Conservation (phyloP, 2,113 vertebrate species). For the Alaudala cheleensis region DNA sequence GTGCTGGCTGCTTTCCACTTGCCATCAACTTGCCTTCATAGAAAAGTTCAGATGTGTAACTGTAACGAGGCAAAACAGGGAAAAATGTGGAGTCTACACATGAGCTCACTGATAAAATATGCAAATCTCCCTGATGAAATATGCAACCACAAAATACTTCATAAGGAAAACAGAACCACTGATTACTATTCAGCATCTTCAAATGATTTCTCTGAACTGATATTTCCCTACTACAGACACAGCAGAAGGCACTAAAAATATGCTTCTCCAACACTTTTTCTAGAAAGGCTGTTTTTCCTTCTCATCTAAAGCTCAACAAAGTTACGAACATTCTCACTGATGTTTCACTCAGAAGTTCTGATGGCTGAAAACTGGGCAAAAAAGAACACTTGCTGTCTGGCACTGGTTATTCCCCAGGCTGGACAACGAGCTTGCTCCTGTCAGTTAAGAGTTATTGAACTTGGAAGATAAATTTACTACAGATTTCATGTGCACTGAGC, state of each 20-base stretch:
- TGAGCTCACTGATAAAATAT: neutral
- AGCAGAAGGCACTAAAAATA: conserved; percentile 15
- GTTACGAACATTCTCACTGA: neutral
- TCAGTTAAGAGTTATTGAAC: neutral
- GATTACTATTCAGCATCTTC: conserved; percentile 2
- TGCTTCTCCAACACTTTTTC: neutral
- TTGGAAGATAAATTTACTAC: neutral
- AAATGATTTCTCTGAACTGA: neutral
- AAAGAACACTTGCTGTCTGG: neutral
- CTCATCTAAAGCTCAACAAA: neutral
- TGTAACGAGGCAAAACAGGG: conserved; percentile 67
- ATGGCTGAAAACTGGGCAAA: neutral
- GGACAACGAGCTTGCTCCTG: neutral
- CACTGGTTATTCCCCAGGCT: neutral
- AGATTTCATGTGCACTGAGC: neutral
- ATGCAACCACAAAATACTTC: conserved; percentile 21
- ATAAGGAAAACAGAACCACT: conserved; percentile 10
- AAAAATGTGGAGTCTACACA: conserved; percentile 15
- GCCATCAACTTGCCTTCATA: conserved; percentile 99
- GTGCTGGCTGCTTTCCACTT: conserved; percentile 96
- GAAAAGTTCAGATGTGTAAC: conserved; percentile 98
- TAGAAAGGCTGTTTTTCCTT: neutral
- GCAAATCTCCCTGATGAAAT: conserved; percentile 35
- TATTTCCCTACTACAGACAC: neutral
- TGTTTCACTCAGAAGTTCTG: neutral